Percentiles rank a stretch among this genome's conserved stretches.
Conservation (phyloP, 2,797 vertebrate species). For the Sparidentex hasta region DNA sequence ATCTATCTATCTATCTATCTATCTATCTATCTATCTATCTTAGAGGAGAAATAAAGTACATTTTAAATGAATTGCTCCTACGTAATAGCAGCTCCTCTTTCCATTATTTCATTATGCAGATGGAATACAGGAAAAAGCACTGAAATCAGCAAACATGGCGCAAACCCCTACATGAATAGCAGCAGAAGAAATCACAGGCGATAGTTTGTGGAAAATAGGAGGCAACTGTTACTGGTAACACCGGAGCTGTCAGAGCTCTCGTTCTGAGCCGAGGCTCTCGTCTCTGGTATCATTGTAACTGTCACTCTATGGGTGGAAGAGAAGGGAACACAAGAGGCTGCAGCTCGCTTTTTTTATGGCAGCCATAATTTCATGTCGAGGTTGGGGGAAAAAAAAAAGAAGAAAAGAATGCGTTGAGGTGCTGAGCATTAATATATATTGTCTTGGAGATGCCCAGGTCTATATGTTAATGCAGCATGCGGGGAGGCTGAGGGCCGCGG, state of each 20-base stretch:
- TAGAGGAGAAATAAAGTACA: slow-evolving; percentile 9
- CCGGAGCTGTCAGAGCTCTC: slow-evolving; percentile 48
- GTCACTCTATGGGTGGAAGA: slow-evolving; percentile 44
- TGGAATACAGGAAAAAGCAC: slow-evolving; percentile 41
- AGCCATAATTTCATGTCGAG: slow-evolving; percentile 38
- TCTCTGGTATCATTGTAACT: slow-evolving; percentile 45
- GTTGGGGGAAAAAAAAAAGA: neutral
- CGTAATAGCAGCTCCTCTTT: slow-evolving; percentile 41
- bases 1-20: slow-evolving; percentile 10
- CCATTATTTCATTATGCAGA: slow-evolving; percentile 59
- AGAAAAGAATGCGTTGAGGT: slow-evolving; percentile 26
- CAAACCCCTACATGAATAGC: slow-evolving; percentile 30
- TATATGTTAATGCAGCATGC: slow-evolving; percentile 37
- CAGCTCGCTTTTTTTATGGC: slow-evolving; percentile 22
- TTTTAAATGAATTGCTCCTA: slow-evolving; percentile 27
- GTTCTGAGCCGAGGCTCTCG: slow-evolving; percentile 45
- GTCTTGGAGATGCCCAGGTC: slow-evolving; percentile 10
- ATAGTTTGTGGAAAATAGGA: slow-evolving; percentile 55
- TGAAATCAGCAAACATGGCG: slow-evolving; percentile 53
- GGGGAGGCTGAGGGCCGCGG: neutral
- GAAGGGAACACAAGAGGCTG: slow-evolving; percentile 30
- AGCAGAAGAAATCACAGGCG: slow-evolving; percentile 52
- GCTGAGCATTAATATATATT: slow-evolving; percentile 39
- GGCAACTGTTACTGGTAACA: slow-evolving; percentile 39
- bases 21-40: slow-evolving; percentile 14